Percentiles rank a stretch among this genome's conserved stretches.
Evolutionary conservation across 2,888 invertebrate genomes (phyloP).

Genomic region (Diarsia rubi): DNA sequence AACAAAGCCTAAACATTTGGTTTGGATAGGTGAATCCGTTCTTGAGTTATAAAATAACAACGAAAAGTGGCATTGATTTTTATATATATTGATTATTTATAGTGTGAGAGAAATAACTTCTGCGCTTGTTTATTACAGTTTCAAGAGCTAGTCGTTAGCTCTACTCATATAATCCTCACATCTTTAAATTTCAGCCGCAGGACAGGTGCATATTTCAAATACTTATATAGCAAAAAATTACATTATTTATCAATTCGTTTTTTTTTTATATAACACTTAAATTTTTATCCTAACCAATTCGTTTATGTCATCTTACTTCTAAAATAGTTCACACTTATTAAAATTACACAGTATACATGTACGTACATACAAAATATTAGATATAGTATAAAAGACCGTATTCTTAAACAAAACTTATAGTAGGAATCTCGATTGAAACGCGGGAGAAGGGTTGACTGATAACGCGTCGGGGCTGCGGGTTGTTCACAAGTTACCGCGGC

Average conservation of each 20-base stretch:
- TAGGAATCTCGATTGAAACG: constrained; percentile 1
- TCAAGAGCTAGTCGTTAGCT: background rate
- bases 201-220: constrained; percentile 15
- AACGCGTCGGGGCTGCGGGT: too few relatives aligned
- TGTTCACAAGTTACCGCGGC: too few relatives aligned
- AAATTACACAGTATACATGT: constrained; percentile 64
- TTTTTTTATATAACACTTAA: constrained; percentile 31
- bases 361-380: constrained; percentile 64
- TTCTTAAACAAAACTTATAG: constrained; percentile 8
- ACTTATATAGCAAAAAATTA: constrained; percentile 18
- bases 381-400: constrained; percentile 26
- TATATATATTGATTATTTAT: too few relatives aligned
- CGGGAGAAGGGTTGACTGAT: background rate
- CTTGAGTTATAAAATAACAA: too few relatives aligned
- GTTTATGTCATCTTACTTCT: constrained; percentile 38
- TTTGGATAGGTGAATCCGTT: too few relatives aligned
- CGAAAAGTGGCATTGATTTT: too few relatives aligned
- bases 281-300: constrained; percentile 48
- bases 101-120: background rate
- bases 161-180: background rate
- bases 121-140: background rate
- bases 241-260: constrained; percentile 19
- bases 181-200: background rate
- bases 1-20: too few relatives aligned
- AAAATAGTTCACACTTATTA: constrained; percentile 59